Base-by-base conservation (phyloP, 2,888 invertebrate species). In the Dolichomitus sp. region DNA sequence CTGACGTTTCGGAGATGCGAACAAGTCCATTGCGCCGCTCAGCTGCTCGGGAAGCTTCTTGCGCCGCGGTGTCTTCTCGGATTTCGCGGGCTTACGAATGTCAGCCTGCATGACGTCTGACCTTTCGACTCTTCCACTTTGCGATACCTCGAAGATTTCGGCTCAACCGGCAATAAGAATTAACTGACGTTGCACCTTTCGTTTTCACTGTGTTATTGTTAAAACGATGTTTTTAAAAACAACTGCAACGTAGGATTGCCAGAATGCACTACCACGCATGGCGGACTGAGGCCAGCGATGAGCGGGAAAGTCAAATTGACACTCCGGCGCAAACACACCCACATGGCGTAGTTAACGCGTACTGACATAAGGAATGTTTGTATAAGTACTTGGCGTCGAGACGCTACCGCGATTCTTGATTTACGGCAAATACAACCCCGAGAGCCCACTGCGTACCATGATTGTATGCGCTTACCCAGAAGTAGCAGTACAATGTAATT, bases 1-100 rank as follows among this genome's bases (percentile, higher is more conserved):
- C 85, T 89, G 93, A 89, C 90, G 91, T 91, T 92, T 93, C 76
- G 93, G 91, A 9, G 93, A 91, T 80, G 89, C 90, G 88, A 91
- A 93, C 88, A 91, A 88, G 85, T 93, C 92, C 92, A 92, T 92
- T 89, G 90, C 89, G 90, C 90, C 88, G 87, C 85, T 88, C 86
- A 89, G 89, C 88, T 89, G 89, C 81, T 90, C 88, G 76, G 78
- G 70, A 70, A 83, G 88, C 85, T 89, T 90, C 89, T 91, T 91
- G 88, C 90, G 90, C 88, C 88, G 88, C 80, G 89, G 89, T 81
- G 89, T 84, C 84, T 87, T 89, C 87, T 88, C 89, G 30, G 88
- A 84, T 90, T 90, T 92, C 89, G 92, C 91, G 91, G 91, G 91
- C 89, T 90, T 91, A 88, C 86, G 87, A 90, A 89, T 82, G 65